Conservation (phyloP, 2,797 vertebrate species). For the Melanotaenia pygmaea region DNA sequence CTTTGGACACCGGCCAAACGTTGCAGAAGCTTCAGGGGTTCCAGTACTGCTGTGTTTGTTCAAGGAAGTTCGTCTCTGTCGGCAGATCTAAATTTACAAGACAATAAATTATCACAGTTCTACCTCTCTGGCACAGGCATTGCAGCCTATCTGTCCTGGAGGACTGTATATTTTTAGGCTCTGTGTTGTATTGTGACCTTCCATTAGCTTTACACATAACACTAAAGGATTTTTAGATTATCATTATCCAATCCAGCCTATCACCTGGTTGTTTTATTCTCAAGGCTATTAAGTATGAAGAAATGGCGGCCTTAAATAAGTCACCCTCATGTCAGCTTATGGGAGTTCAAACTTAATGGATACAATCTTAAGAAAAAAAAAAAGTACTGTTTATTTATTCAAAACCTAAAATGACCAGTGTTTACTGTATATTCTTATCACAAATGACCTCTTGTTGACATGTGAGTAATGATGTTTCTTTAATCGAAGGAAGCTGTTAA, state of each 20-base stretch:
- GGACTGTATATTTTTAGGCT: constrained; percentile 75
- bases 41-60: constrained; percentile 65
- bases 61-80: constrained; percentile 67
- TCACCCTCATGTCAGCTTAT: background rate
- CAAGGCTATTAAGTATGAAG: constrained; percentile 6
- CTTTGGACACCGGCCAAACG: constrained; percentile 52
- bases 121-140: constrained; percentile 53
- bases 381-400: background rate
- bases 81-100: constrained; percentile 80
- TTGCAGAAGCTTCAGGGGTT: constrained; percentile 59
- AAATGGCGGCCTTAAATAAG: constrained; percentile 3
- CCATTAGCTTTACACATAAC: constrained; percentile 68
- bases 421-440: constrained; percentile 4
- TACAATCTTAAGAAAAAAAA: background rate
- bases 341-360: background rate
- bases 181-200: constrained; percentile 75
- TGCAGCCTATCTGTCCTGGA: constrained; percentile 44
- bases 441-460: constrained; percentile 5
- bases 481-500: background rate
- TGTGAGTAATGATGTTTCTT: background rate
- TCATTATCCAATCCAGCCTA: constrained; percentile 48
- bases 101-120: constrained; percentile 79
- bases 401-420: background rate
- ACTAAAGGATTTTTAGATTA: constrained; percentile 65
- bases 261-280: constrained; percentile 26